Evolutionary conservation across 2,888 invertebrate genomes (phyloP).

Genomic region (Seira musarum): DNA sequence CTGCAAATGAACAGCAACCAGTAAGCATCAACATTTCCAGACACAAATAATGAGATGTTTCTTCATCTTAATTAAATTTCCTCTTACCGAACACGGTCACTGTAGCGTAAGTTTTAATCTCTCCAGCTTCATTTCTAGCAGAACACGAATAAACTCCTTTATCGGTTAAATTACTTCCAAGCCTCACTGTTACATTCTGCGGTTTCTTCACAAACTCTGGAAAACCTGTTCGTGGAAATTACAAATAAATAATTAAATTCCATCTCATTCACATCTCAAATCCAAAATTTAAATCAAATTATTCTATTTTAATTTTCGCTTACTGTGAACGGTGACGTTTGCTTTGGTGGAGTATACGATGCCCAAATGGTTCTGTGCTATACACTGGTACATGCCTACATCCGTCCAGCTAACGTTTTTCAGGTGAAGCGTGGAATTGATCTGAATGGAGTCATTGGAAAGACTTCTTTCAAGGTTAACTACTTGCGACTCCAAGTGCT

Average conservation of each 20-base stretch:
- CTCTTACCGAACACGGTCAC: conserved; percentile 80
- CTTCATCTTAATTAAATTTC: conserved; percentile 19
- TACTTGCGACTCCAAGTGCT: conserved; percentile 64
- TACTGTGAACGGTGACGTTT: conserved; percentile 87
- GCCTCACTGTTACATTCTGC: conserved; percentile 85
- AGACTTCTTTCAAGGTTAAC: conserved; percentile 73
- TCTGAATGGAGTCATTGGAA: conserved; percentile 74
- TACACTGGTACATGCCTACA: conserved; percentile 93
- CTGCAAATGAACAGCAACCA: no score
- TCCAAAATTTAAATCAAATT: background rate
- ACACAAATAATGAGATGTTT: no score
- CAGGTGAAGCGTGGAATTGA: conserved; percentile 81
- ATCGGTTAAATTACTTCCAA: conserved; percentile 87
- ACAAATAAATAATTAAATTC: background rate
- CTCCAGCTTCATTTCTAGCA: conserved; percentile 91
- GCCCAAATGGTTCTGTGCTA: conserved; percentile 90
- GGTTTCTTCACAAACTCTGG: conserved; percentile 90
- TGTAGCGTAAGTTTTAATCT: conserved; percentile 88
- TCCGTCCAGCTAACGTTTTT: conserved; percentile 84
- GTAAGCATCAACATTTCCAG: no score
- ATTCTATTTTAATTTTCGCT: no score
- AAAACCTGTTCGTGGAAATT: conserved; percentile 77
- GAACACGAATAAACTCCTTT: conserved; percentile 95
- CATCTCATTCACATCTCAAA: no score
- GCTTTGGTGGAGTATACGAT: conserved; percentile 91